Conservation (phyloP, 2,797 vertebrate species). For the Gymnothorax javanicus region DNA sequence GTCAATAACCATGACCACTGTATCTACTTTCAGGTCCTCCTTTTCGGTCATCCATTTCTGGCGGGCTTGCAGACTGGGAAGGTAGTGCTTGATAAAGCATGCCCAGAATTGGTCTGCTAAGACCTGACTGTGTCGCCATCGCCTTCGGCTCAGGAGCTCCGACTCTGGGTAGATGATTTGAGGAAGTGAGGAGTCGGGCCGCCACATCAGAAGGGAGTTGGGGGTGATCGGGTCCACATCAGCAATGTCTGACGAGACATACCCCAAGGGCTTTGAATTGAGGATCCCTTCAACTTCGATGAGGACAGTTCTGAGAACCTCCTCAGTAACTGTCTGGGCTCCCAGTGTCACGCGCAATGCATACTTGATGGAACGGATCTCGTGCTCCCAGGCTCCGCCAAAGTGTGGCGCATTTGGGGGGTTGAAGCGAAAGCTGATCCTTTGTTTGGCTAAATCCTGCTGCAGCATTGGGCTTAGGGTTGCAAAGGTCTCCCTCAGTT, state of each 20-base stretch:
- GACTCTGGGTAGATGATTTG: neutral
- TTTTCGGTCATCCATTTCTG: neutral
- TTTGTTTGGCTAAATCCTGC: too few relatives aligned
- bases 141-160: neutral
- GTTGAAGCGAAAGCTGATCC: too few relatives aligned
- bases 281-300: neutral
- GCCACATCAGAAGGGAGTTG: neutral
- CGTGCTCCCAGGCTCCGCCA: neutral
- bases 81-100: conserved; percentile 8
- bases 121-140: conserved; percentile 9
- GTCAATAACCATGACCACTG: conserved; percentile 16
- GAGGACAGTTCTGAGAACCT: neutral
- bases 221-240: neutral
- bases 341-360: neutral
- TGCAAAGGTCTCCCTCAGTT: neutral
- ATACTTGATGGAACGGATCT: neutral
- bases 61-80: conserved; percentile 15
- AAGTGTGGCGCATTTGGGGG: too few relatives aligned
- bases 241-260: neutral
- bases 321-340: neutral
- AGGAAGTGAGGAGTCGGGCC: neutral
- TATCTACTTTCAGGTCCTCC: neutral
- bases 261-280: neutral
- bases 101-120: conserved; percentile 29
- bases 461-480: too few relatives aligned